A percentile compares a stretch with the other conserved stretches of the same genome.
Evolutionary conservation across 2,113 vertebrate genomes (phyloP).

Genomic region (Hippocampus abdominalis): DNA sequence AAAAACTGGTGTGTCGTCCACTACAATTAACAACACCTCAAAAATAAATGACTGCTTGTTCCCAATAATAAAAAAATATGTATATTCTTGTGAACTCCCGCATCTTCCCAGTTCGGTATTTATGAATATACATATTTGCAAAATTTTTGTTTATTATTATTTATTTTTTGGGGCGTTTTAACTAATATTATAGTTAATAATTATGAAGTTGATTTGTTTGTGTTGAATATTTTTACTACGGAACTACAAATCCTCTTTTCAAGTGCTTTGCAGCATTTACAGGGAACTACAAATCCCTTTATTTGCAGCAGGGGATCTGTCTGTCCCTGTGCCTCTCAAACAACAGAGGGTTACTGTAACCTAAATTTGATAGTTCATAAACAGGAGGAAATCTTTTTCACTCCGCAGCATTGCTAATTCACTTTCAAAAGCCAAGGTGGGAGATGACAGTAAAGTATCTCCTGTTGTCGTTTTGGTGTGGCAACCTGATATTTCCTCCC

Average conservation of each 20-base stretch:
- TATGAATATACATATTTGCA: not conserved
- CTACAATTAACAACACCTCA: not conserved
- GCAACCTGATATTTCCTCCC: conserved; percentile 54
- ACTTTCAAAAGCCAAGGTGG: conserved; percentile 18
- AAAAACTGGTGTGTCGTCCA: not conserved
- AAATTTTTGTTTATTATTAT: not conserved
- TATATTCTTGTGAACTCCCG: not conserved
- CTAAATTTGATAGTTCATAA: no score
- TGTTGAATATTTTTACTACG: no score
- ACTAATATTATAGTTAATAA: no score
- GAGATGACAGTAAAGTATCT: conserved; percentile 33
- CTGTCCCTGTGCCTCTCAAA: no score
- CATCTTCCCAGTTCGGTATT: not conserved
- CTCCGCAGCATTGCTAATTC: not conserved
- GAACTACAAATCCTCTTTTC: no score
- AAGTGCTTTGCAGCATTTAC: no score
- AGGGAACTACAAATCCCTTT: no score
- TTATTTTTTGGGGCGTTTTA: no score
- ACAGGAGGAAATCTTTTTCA: no score
- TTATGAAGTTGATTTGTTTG: no score
- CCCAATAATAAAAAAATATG: not conserved
- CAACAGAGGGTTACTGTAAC: no score
- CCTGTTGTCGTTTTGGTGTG: conserved; percentile 37
- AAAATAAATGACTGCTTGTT: not conserved
- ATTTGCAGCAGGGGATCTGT: no score